Conservation (phyloP, 1,140 invertebrate species). For the Drosophila biarmipes region DNA sequence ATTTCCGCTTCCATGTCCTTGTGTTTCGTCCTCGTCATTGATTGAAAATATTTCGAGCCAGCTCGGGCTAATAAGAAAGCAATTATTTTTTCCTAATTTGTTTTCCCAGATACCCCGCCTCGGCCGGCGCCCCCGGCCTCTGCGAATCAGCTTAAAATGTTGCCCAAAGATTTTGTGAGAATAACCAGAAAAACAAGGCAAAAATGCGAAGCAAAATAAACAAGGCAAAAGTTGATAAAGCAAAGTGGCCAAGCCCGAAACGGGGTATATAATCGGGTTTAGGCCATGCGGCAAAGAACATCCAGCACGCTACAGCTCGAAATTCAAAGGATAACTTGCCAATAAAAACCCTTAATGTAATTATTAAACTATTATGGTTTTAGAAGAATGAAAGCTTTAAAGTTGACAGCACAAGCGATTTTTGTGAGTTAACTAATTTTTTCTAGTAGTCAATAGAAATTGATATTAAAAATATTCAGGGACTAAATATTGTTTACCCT, state of each 20-base stretch:
- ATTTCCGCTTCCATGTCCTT: constrained; percentile 6
- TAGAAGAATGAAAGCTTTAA: too few relatives aligned
- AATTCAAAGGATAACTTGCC: neutral
- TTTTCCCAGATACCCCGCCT: constrained; percentile 38
- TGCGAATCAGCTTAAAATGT: constrained; percentile 70
- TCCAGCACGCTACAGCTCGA: constrained; percentile 11
- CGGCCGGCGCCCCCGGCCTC: neutral
- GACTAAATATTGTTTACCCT: too few relatives aligned
- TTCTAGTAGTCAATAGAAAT: too few relatives aligned
- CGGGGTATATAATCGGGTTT: constrained; percentile 30
- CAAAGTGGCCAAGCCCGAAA: constrained; percentile 55
- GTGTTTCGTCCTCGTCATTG: constrained; percentile 29
- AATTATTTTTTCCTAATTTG: constrained; percentile 76
- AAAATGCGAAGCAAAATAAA: constrained; percentile 49
- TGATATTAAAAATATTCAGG: too few relatives aligned
- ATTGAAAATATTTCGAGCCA: constrained; percentile 60
- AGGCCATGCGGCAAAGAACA: constrained; percentile 2
- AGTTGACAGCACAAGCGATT: too few relatives aligned
- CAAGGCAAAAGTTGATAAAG: constrained; percentile 64
- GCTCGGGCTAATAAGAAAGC: constrained; percentile 59
- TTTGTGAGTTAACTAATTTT: too few relatives aligned
- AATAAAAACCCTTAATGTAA: neutral
- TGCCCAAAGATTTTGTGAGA: constrained; percentile 22
- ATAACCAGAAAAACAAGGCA: constrained; percentile 37
- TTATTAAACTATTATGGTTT: neutral